Evolutionary conservation across 2,113 vertebrate genomes (phyloP), one percentile per base, ranked within the genome.

Genomic region (Poeciliopsis retropinna): DNA sequence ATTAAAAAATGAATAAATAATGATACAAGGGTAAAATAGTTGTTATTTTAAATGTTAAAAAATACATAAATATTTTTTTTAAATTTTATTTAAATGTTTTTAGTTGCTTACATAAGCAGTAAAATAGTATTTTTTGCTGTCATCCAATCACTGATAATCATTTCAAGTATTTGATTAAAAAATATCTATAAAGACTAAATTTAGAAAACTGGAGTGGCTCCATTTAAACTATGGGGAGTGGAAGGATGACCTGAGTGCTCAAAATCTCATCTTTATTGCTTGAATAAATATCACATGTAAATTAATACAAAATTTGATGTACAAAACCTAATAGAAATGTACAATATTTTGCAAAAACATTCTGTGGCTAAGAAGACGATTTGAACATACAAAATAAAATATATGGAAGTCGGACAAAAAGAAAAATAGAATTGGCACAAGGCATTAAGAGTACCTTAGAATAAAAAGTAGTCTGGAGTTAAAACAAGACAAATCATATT

Each of bases 201-300:
- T 41, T 22, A 54, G 47, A 54, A 54, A 54, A 54, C 51, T 57
- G 51, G 51, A 57, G 22, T n/a, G 51, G 51, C 51, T n/a, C 5
- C 22, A n/a, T 9, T 57, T 57, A 22, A 57, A 57, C 25, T 54
- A 54, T 54, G 39, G 39, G 39, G 47, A 54, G 47, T 54, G 47
- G 15, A 54, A 54, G 47, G 47, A 54, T 57, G 51, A 57, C 51
- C 22, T 25, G 51, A 25, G 8, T 57, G 25, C 44, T 14, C 47
- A 54, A 54, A 54, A 54, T 8, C 15, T 54, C 17, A 57, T 57
- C 62, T 91, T 88, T 86, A 89, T 88, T 85, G 71, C 41, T 63
- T 34, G 41, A 85, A 88, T 88, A 90, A 88, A 91, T 84, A 89
- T 60, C 34, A 73, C 60, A 75, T 71, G 10, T 66, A 66, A 41